phyloP scores from a whole-genome alignment of 2,797 vertebrate species.

The Chloroceryle amazona region DNA sequence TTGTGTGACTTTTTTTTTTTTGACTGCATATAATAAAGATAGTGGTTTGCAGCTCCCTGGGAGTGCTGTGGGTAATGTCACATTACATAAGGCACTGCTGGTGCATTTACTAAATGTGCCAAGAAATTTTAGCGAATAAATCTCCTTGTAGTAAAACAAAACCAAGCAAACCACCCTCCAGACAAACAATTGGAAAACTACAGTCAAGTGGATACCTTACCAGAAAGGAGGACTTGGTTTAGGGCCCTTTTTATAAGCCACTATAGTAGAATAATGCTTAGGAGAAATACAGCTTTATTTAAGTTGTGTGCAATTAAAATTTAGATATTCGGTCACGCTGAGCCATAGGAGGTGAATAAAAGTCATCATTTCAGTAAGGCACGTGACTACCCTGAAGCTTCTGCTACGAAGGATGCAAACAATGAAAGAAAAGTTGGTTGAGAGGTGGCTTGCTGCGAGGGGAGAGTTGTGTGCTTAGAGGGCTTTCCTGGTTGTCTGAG shows the following conservation, averaged over 20 bases:
- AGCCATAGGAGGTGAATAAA: background rate
- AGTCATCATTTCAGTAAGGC: background rate
- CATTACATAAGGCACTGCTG: background rate
- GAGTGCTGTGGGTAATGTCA: background rate
- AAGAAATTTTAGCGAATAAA: background rate
- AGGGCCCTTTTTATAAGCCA: background rate
- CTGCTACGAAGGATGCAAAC: background rate
- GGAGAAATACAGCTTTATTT: background rate
- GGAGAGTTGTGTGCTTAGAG: background rate
- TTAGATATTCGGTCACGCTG: rapidly evolving
- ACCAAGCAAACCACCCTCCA: background rate
- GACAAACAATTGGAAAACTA: background rate
- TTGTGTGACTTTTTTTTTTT: background rate
- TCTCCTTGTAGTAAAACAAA: background rate
- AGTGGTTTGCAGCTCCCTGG: background rate
- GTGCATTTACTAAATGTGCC: background rate
- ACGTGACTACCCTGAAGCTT: background rate
- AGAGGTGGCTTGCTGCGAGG: background rate
- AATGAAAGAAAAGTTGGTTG: background rate
- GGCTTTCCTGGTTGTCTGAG: background rate
- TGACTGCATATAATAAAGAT: background rate
- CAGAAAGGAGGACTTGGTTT: background rate
- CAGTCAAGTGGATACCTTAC: background rate
- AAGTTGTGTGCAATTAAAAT: background rate
- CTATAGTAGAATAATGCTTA: background rate